Evolutionary conservation across 2,797 vertebrate species (phyloP), one percentile per base, ranked within the genome.

Genomic region (Falco peregrinus): DNA sequence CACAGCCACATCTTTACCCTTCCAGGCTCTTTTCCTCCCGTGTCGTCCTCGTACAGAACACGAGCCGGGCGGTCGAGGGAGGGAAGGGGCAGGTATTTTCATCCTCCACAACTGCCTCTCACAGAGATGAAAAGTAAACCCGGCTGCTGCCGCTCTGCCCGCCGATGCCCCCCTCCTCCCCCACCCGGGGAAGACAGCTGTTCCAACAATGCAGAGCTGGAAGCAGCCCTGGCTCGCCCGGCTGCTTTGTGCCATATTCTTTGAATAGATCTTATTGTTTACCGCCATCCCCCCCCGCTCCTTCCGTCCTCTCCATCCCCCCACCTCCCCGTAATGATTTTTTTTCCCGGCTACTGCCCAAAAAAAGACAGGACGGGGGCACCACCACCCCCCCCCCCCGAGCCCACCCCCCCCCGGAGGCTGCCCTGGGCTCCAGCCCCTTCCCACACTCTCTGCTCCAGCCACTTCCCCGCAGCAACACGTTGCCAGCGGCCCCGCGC

Each of bases 211-310:
- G 95, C 94, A 19, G 81, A 13, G 87, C 89, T 84, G 80, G 95
- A 71, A 87, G 53, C 39, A 56, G 92, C 84, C 45, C 80, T 41
- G 78, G 78, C 89, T 92, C 78, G 35, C 11, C 20, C 5, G 90
- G n/a, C 79, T 41, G 90, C 95, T 93, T 84, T 94, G 93, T 86
- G 97, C 96, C 94, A 70, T 13, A 8, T 16, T 54, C 90, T 84
- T 75, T 96, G 54, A 96, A 97, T 94, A 89, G 97, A 83, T 93
- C 90, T 89, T 73, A 96, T 97, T 97, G 93, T 96, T 93, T 85
- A 76, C 41, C 37, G 11, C 37, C 37, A 37, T 37, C 37, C 37
- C 37, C 37, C 37, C 37, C 79, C 51, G 45, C 91, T 93, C 53
- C 67, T 76, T 86, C 90, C 53, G 17, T 37, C 76, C 74, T 79